Base-by-base conservation (phyloP, 1,140 invertebrate genomes). In the Aphaenogaster floridana region DNA sequence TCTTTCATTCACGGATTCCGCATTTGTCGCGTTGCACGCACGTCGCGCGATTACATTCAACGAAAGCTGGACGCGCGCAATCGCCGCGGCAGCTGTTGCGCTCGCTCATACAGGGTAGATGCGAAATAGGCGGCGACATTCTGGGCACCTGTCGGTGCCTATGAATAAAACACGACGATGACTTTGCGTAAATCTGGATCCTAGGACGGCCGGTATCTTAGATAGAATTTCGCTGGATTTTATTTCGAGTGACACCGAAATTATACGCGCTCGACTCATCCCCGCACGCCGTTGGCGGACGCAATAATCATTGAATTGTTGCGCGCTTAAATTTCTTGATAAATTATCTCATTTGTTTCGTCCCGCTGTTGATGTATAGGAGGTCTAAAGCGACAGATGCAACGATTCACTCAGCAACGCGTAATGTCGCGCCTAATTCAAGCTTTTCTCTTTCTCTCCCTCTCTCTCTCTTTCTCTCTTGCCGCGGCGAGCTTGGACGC, bases 111-210 rank as follows among this genome's bases (percentile, higher is more conserved):
- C 61, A 28, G 3, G 13, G 8, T 13, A 6, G 48, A 68, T 9
- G 36, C 21, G 42, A 81, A 69, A 81, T 69, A 54, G 64, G 21
- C 64, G 48, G 9, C 34, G 63, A 54, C 28, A 59, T 71, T 83
- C 54, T 48, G 17, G 52, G 54, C 66, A 72, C 17, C 39, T 50
- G 66, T 34, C 50, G 21, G 66, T 59, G 69, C 42, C 66, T 83
- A 72, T 45, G 66, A 72, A 45, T 83, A 83, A 83, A 71, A n/a
- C 59, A 45, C 28, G 36, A 71, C n/a, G 34, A 39, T 34, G 64
- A 28, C n/a, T 57, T 68, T 28, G 34, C 5, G 28, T 72, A 57
- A 71, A 45, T 72, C 39, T 48, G 42, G 28, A 74, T 72, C 28
- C 45, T n/a, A 61, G 39, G 21, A 68, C 17, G 34, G 34, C 8